Conservation (phyloP, 2,113 vertebrate genomes). For the Ursus arctos region DNA sequence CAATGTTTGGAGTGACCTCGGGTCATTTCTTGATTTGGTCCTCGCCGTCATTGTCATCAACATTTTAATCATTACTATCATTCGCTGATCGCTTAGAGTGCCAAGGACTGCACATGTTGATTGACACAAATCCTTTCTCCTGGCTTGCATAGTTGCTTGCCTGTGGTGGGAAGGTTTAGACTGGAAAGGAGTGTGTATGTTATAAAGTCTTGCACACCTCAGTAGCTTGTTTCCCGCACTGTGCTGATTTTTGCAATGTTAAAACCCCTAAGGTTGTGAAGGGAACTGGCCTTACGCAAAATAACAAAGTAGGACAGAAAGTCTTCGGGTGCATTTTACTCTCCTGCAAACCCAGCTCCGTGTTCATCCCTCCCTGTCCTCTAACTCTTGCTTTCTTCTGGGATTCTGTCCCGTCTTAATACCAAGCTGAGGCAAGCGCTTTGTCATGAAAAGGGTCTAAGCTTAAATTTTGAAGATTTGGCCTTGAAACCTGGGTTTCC, state of each 20-base stretch:
- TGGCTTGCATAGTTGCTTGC: neutral
- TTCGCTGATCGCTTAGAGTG: neutral
- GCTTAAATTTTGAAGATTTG: constrained; percentile 37
- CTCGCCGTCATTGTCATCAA: neutral
- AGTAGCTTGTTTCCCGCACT: neutral
- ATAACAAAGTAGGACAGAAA: neutral
- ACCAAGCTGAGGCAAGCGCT: neutral
- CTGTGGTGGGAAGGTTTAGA: neutral
- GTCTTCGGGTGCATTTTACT: neutral
- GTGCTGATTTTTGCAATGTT: neutral
- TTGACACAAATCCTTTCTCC: neutral
- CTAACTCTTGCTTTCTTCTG: neutral
- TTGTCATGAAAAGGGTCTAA: constrained; percentile 9
- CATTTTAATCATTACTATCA: neutral
- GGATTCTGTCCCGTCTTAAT: neutral
- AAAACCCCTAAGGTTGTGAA: neutral
- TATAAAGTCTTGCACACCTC: neutral
- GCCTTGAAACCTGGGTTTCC: neutral
- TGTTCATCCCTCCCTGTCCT: neutral
- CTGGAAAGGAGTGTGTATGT: neutral
- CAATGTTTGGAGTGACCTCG: neutral
- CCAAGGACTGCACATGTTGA: neutral
- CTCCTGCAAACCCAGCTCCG: neutral
- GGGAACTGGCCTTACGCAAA: neutral
- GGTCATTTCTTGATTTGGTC: neutral